Conservation (phyloP, 2,113 vertebrate genomes). For the Porphyrio hochstetteri region DNA sequence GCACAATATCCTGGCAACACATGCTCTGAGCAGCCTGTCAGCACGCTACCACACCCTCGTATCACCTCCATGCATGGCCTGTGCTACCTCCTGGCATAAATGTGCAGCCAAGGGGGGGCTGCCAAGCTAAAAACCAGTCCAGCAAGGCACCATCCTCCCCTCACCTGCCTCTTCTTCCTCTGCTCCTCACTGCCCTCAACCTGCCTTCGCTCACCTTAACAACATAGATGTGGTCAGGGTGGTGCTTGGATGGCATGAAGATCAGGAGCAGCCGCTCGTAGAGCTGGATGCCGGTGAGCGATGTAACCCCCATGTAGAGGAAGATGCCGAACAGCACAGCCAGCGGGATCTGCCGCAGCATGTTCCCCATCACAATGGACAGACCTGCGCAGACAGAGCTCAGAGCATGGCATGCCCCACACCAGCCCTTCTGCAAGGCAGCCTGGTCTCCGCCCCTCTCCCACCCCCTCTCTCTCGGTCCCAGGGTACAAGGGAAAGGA, state of each 20-base stretch:
- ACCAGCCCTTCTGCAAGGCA: not conserved
- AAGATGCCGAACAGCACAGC: conserved; percentile 98
- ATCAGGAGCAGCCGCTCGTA: conserved; percentile 95
- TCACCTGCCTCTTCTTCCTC: not conserved
- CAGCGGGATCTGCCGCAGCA: conserved; percentile 92
- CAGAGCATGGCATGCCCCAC: not conserved
- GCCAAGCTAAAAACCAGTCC: not conserved
- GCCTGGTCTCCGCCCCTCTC: not conserved
- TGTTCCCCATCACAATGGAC: conserved; percentile 95
- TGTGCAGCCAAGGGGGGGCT: not conserved
- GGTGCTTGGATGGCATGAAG: conserved; percentile 95
- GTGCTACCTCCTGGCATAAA: not conserved
- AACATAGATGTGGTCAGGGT: conserved; percentile 94
- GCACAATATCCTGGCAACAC: not conserved
- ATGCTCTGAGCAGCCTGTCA: not conserved
- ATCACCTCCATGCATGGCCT: not conserved
- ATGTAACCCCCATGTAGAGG: conserved; percentile 98
- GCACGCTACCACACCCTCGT: fast-evolving
- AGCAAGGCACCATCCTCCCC: not conserved
- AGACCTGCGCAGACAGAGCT: conserved; percentile 80
- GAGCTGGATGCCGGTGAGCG: conserved; percentile 94
- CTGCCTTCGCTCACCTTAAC: conserved; percentile 83
- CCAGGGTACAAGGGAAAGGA: not conserved
- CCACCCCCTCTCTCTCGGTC: not conserved
- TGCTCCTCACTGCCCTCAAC: not conserved